Base-by-base conservation (phyloP, 1,140 invertebrate genomes). In the Sweltsa coloradensis region DNA sequence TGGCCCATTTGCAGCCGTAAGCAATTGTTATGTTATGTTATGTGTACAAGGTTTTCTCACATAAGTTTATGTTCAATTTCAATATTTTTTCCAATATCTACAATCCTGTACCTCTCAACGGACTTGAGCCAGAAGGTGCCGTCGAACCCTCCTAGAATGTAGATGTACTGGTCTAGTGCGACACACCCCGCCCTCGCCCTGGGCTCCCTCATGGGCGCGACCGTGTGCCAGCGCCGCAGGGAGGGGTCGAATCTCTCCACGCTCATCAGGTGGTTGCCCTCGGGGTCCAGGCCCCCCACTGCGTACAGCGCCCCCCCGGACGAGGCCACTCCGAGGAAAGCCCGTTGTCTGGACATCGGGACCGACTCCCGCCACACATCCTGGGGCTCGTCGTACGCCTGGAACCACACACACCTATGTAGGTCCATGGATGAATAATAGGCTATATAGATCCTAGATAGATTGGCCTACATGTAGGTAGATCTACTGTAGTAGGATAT, bases 51-150 rank as follows among this genome's bases (percentile, higher is more conserved):
- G n/a, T n/a, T n/a, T n/a, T n/a, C n/a, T n/a, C n/a, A n/a, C n/a
- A n/a, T n/a, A n/a, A n/a, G n/a, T n/a, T n/a, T n/a, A n/a, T n/a
- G n/a, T n/a, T n/a, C n/a, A n/a, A n/a, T n/a, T n/a, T n/a, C n/a
- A n/a, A n/a, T n/a, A n/a, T n/a, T n/a, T n/a, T n/a, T n/a, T n/a
- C n/a, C n/a, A n/a, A n/a, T n/a, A n/a, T n/a, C n/a, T n/a, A n/a
- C n/a, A n/a, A n/a, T n/a, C n/a, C n/a, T n/a, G n/a, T n/a, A 63
- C 56, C 57, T 54, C 51, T 63, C 61, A 18, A 63, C 58, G 31
- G 57, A 55, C 26, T 56, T 50, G 2, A 63, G 48, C 57, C 59
- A 63, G 23, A 52, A 52, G 45, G 50, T 52, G 26, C 60, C 61
- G 49, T 56, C 57, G 48, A 55, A 61, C 9, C 62, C 61, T 37